phyloP scores from a whole-genome alignment of 2,113 vertebrate genomes.

The Campylomormyrus numenius region DNA sequence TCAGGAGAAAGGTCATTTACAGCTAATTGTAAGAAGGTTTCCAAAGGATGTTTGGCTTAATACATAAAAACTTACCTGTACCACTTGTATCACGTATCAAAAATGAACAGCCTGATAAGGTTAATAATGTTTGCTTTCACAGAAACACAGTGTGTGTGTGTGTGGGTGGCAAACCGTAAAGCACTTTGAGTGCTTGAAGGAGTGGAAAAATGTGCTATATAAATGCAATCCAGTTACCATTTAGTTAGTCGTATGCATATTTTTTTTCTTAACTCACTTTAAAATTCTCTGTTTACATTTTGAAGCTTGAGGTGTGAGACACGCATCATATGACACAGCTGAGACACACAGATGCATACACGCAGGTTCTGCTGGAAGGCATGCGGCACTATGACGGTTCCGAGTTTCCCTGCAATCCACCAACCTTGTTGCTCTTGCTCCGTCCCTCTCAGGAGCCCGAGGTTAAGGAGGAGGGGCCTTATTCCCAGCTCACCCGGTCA shows the following conservation, averaged over 20 bases:
- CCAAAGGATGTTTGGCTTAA: neutral
- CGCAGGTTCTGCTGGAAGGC: neutral
- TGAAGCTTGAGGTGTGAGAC: neutral
- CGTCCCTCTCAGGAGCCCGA: constrained; percentile 36
- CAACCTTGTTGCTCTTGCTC: neutral
- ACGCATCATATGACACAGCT: neutral
- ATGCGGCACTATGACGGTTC: neutral
- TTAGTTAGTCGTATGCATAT: neutral
- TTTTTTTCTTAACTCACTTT: neutral
- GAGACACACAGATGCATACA: neutral
- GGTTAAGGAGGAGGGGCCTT: constrained; percentile 59
- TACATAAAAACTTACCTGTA: neutral
- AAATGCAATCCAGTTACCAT: too few relatives aligned
- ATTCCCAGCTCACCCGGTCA: constrained; percentile 75
- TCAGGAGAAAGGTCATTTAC: neutral
- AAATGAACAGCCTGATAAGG: neutral
- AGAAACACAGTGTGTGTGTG: neutral
- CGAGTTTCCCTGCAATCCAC: neutral
- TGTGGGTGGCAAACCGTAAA: too few relatives aligned
- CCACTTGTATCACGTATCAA: neutral
- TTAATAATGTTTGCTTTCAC: neutral
- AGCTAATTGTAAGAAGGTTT: neutral
- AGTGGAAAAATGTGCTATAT: too few relatives aligned
- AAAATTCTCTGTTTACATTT: neutral
- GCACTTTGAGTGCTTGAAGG: too few relatives aligned